phyloP scores from a whole-genome alignment of 2,113 vertebrate species.

The Corydoras sp. region DNA sequence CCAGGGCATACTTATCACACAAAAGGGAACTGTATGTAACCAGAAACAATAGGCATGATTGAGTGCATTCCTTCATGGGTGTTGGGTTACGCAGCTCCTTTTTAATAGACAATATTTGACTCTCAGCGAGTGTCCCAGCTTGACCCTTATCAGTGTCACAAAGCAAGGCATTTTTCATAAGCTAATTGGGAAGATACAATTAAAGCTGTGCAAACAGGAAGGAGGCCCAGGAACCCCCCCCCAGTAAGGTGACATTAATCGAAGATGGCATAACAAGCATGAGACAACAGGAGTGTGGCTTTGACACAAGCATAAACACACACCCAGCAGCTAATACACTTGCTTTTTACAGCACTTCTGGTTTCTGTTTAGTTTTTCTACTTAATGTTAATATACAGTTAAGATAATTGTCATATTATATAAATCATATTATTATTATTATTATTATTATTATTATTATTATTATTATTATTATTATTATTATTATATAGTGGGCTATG shows the following conservation, averaged over 20 bases:
- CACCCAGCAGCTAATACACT: conserved; percentile 5
- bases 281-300: conserved; percentile 6
- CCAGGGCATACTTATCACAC: conserved; percentile 65
- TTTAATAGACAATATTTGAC: conserved; percentile 68
- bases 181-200: conserved; percentile 42
- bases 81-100: conserved; percentile 62
- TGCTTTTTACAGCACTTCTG: neutral
- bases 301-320: conserved; percentile 35
- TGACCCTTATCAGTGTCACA: conserved; percentile 55
- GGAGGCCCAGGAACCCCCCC: conserved; percentile 3
- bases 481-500: too few relatives aligned
- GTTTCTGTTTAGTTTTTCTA: neutral
- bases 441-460: too few relatives aligned
- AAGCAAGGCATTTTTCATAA: conserved; percentile 50
- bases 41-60: conserved; percentile 73
- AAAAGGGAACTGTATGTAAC: conserved; percentile 70
- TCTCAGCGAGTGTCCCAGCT: conserved; percentile 35
- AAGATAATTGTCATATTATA: too few relatives aligned
- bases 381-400: too few relatives aligned
- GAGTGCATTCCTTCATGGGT: conserved; percentile 70
- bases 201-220: conserved; percentile 47
- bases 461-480: too few relatives aligned
- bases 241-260: conserved; percentile 4
- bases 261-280: conserved; percentile 9
- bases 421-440: too few relatives aligned